phyloP scores from a whole-genome alignment of 2,888 invertebrate genomes.

The Synanthedon andrenaeformis region DNA sequence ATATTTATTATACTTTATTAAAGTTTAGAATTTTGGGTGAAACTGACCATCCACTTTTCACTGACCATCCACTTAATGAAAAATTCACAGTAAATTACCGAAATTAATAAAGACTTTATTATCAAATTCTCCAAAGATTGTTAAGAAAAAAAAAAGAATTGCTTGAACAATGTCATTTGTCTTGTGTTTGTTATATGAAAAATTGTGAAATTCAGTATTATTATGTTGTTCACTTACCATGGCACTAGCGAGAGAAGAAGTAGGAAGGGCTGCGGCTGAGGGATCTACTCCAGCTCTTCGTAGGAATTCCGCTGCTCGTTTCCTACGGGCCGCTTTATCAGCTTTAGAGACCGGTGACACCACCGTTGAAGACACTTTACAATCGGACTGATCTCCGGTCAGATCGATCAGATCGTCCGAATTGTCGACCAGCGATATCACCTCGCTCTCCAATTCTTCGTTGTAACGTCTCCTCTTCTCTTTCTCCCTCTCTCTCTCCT shows the following conservation, averaged over 20 bases:
- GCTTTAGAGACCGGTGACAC: slow-evolving; percentile 43
- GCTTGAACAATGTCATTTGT: too few species aligned
- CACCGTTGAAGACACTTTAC: slow-evolving; percentile 36
- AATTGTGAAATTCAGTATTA: too few species aligned
- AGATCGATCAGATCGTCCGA: slow-evolving; percentile 71
- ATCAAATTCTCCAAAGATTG: too few species aligned
- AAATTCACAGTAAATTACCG: too few species aligned
- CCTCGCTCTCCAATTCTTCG: slow-evolving; percentile 40
- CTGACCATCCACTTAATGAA: too few species aligned
- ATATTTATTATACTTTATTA: too few species aligned
- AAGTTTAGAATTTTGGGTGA: too few species aligned
- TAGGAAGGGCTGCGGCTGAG: slow-evolving; percentile 34
- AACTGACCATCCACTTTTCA: too few species aligned
- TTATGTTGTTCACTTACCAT: slow-evolving; percentile 29
- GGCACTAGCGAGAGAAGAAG: slow-evolving; percentile 55
- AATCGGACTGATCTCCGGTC: slow-evolving; percentile 66
- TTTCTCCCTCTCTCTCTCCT: slow-evolving; percentile 14
- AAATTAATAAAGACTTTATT: too few species aligned
- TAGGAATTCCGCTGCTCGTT: slow-evolving; percentile 85
- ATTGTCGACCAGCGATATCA: slow-evolving; percentile 57
- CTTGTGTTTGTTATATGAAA: too few species aligned
- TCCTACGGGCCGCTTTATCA: slow-evolving; percentile 80
- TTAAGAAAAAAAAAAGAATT: too few species aligned
- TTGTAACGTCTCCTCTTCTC: slow-evolving; percentile 23
- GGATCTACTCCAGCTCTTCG: slow-evolving; percentile 61